Evolutionary conservation across 1,140 invertebrate species (phyloP), one percentile per base, ranked within the genome.

Genomic region (Uloborus diversus): DNA sequence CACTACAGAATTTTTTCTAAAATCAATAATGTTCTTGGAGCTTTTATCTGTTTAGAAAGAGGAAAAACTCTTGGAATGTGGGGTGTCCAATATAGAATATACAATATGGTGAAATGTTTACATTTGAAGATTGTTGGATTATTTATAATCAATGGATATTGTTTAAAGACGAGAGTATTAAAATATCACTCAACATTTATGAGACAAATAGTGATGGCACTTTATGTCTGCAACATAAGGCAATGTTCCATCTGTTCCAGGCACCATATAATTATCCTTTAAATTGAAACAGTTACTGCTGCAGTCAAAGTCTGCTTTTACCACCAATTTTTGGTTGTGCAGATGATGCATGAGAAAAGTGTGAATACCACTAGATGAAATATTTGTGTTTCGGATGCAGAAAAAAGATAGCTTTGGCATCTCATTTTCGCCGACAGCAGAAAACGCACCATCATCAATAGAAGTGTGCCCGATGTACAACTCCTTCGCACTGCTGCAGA

Each of bases 401-500:
- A 30, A 32, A 25, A 3, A 23, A 17, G 64, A 17, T 23, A 33
- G 13, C 37, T 9, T 37, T n/a, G 59, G 42, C 28, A 62, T 7
- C 20, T n/a, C 9, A 9, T 64, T n/a, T 3, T 23, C 32, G 1
- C 51, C 17, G 3, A 7, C 23, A 25, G 7, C 25, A 20, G 28
- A 33, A 4, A 66, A 28, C 2, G 33, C 73, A 5, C 14, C 5
- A 78, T 65, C 61, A 20, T 35, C 30, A 28, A 65, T 37, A 14
- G 23, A 20, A 20, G 62, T 80, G 23, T 80, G 47, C 0, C 68
- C 76, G 17, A 79, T 32, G 30, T 42, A 80, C 2, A 80, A 23
- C 59, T 79, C 47, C 61, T 57, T 73, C 3, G 59, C 32, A n/a
- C 80, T 80, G 23, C 13, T 9, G 17, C 69, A 56, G n/a, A 35